Base-by-base conservation (phyloP, 2,113 vertebrate species). In the Myotis davidii region DNA sequence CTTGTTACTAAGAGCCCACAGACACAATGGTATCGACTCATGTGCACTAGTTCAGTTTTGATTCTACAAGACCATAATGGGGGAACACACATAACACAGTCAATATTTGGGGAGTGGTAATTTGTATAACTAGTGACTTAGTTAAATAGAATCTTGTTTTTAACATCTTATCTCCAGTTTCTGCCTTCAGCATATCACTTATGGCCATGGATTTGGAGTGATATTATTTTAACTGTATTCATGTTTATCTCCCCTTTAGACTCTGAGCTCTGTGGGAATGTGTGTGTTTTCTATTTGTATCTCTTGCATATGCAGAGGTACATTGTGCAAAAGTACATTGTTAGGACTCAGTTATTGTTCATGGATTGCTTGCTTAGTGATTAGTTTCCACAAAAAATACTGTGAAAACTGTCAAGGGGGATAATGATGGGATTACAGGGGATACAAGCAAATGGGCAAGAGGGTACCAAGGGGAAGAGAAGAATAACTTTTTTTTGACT, bases 351-450 rank as follows among this genome's bases (percentile, higher is more conserved):
- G 84, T 83, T 64, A 69, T 74, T 78, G 70, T 76, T 94, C 86
- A 10, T 72, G 37, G 52, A 65, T 81, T 89, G 65, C 61, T 97
- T 89, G 27, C 45, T 89, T 84, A 91, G 85, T 87, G 90, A 94
- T 96, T 39, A 76, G 18, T 95, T 95, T 96, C 70, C 84, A 42
- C n/a, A 45, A 94, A 87, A 90, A 94, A 48, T 84, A 74, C 45
- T 93, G 86, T 84, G 56, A 86, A 93, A 95, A 81, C 25, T 59
- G 45, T 76, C 79, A 76, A 70, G 88, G 90, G 91, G 69, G 48
- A 83, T 86, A 54, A 94, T 54, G 17, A 21, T 52, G 54, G 56
- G 23, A 88, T 90, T 86, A 77, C 4, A 91, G 56, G 81, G 12
- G 56, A 91, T 50, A 88, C 9, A 59, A 72, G 29, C 11, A 20